A percentile compares a stretch with the other conserved stretches of the same genome.
phyloP scores from a whole-genome alignment of 2,113 vertebrate genomes.

The Nematolebias whitei region DNA sequence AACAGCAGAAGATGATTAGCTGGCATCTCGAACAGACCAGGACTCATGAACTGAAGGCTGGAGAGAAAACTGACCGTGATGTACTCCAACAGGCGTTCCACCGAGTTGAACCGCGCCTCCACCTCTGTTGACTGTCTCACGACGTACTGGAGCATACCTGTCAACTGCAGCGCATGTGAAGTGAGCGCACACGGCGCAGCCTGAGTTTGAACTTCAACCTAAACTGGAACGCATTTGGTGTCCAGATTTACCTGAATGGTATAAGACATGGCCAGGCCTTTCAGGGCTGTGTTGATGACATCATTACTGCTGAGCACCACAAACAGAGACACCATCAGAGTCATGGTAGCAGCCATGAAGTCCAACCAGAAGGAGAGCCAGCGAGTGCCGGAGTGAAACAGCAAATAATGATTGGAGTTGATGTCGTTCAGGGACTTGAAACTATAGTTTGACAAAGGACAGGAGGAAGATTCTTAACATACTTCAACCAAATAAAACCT shows the following conservation, averaged over 20 bases:
- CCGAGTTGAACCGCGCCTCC: constrained; percentile 83
- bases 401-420: constrained; percentile 79
- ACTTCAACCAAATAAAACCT: not conserved
- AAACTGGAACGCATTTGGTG: not conserved
- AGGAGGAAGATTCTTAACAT: not conserved
- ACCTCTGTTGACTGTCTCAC: constrained; percentile 76
- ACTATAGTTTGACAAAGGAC: constrained; percentile 55
- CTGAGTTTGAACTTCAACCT: constrained; percentile 27
- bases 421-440: constrained; percentile 80
- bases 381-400: constrained; percentile 79
- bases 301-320: constrained; percentile 74
- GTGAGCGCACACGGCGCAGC: constrained; percentile 16
- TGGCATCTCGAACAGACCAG: not conserved
- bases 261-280: constrained; percentile 83
- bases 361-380: constrained; percentile 84
- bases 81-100: constrained; percentile 82
- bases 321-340: constrained; percentile 76
- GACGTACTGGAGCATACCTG: constrained; percentile 80
- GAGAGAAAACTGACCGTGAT: constrained; percentile 53
- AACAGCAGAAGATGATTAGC: not conserved
- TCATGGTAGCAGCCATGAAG: constrained; percentile 68
- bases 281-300: constrained; percentile 68
- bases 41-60: not conserved
- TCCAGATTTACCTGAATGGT: constrained; percentile 77
- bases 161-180: constrained; percentile 65